phyloP scores from a whole-genome alignment of 1,140 invertebrate genomes.

The Drosophila grimshawi region DNA sequence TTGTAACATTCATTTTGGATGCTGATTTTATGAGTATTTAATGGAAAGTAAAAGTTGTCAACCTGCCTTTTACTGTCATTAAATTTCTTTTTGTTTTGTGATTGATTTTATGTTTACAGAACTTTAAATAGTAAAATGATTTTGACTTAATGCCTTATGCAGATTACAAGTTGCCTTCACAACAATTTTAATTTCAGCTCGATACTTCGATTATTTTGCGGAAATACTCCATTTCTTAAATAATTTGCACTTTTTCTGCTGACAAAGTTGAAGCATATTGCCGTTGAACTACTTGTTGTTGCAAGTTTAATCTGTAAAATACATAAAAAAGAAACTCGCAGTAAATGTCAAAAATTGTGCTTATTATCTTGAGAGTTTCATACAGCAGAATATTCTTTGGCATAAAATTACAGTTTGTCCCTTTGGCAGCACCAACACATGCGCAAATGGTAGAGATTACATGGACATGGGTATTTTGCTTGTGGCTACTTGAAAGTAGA shows the following conservation, averaged over 20 bases:
- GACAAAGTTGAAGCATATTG: constrained; percentile 13
- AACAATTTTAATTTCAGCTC: constrained; percentile 5
- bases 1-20: constrained; percentile 5
- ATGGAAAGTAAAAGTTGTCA: constrained; percentile 38
- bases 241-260: constrained; percentile 24
- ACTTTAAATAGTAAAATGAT: constrained; percentile 24
- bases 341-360: constrained; percentile 51
- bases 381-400: constrained; percentile 65
- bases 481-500: constrained; percentile 77
- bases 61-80: background rate
- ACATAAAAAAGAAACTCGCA: constrained; percentile 33
- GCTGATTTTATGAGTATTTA: constrained; percentile 13
- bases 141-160: constrained; percentile 16
- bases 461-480: constrained; percentile 72
- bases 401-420: constrained; percentile 80
- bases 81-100: constrained; percentile 16
- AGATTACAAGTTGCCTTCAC: constrained; percentile 6
- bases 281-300: background rate
- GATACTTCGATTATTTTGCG: background rate
- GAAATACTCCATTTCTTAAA: constrained; percentile 6
- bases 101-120: constrained; percentile 6
- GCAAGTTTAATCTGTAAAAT: constrained; percentile 27
- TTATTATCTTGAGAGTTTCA: constrained; percentile 64
- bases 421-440: constrained; percentile 29
- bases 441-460: constrained; percentile 49